Conservation (phyloP, 2,113 vertebrate genomes). For the Micromys minutus region DNA sequence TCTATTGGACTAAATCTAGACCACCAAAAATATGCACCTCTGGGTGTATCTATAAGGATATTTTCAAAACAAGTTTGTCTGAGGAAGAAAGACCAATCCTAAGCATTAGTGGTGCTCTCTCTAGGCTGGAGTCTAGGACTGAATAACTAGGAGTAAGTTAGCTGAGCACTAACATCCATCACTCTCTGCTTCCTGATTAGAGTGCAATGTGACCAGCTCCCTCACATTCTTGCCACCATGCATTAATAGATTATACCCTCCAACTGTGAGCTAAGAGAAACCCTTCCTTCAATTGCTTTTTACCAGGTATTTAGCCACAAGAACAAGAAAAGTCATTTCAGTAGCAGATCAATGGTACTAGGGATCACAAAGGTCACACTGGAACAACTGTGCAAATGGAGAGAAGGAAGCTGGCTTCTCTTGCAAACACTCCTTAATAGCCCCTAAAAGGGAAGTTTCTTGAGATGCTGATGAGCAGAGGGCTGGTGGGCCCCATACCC, state of each 20-base stretch:
- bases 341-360: neutral
- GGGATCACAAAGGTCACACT: neutral
- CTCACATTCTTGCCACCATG: neutral
- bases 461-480: neutral
- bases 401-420: neutral
- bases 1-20: neutral
- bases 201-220: neutral
- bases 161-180: neutral
- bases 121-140: neutral
- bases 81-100: neutral
- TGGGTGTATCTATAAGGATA: neutral
- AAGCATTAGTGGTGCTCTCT: neutral
- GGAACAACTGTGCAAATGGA: neutral
- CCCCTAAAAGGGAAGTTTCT: neutral
- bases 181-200: neutral
- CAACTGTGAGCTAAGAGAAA: neutral
- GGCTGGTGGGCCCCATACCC: neutral
- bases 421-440: neutral
- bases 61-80: neutral
- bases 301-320: neutral
- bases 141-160: neutral
- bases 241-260: neutral
- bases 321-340: neutral
- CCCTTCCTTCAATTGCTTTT: neutral
- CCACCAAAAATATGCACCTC: neutral